Evolutionary conservation across 2,888 invertebrate species (phyloP), one percentile per base, ranked within the genome.

Genomic region (Sinohyriopsis cumingii): DNA sequence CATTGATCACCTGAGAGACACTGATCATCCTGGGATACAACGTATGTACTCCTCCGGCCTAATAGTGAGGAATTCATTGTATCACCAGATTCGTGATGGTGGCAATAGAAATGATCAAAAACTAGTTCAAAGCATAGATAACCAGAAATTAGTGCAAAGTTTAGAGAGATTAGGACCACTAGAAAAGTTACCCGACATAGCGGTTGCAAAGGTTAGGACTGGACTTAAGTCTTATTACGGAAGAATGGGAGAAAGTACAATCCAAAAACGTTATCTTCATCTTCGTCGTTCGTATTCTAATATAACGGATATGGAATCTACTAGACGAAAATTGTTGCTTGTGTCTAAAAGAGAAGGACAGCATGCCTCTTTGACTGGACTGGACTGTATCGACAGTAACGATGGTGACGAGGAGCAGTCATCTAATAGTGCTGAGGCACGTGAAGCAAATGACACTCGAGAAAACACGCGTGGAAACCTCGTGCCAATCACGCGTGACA

Each of bases 31-130:
- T 0, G 71, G 77, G 9, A 71, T 75, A 55, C 75, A 75, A 62
- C 69, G 75, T 59, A 65, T 73, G 18, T 77, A 77, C 67, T 77
- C 77, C 1, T 77, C 77, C 9, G 77, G 73, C 4, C 59, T 77
- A 18, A 67, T 75, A 55, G 75, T 75, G 0, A 75, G 72, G 33
- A 77, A 77, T 59, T 63, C 67, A 3, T n/a, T 77, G 19, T 77
- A 75, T 54, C 75, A 75, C 28, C 77, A 75, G 56, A 33, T 77
- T 55, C 69, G 70, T 18, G 63, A 65, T 28, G 15, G 45, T 45
- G 56, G 57, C 5, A 68, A 70, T 12, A 54, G 22, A 25, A 69
- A 61, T 25, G 73, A 67, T 12, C 60, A 71, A 22, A 66, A 28
- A 55, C 55, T 45, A 63, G 24, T 28, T 57, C 56, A 69, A 4